Percentiles rank a stretch among this genome's conserved stretches.
These are phyloP conservation scores for Phycodurus eques DNA, from an alignment of 2,113 vertebrate genomes.

Conservation along the genomic window DNA sequence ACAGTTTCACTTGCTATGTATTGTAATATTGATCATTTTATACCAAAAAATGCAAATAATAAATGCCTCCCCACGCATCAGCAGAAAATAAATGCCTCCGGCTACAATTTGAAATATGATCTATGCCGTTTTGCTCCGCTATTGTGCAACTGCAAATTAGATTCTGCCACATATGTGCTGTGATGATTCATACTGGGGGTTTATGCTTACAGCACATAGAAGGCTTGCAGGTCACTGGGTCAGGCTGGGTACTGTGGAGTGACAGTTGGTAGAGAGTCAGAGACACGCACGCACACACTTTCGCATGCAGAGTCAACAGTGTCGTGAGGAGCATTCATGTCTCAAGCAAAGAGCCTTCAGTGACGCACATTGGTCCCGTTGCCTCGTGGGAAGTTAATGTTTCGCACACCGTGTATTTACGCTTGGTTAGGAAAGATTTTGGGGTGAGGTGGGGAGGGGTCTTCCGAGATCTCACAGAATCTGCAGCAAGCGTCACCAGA, in stretches of 20 bases:
- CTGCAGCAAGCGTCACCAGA: neutral
- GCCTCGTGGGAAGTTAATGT: constrained; percentile 1
- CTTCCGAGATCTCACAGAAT: neutral
- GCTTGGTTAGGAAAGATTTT: neutral
- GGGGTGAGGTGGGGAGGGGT: neutral
- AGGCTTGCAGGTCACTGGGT: constrained; percentile 68
- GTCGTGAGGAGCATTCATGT: constrained; percentile 22
- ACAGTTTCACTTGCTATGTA: neutral
- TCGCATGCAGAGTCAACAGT: constrained; percentile 24
- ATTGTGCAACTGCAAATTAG: neutral
- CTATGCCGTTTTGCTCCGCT: neutral
- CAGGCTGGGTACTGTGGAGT: constrained; percentile 60
- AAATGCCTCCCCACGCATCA: neutral
- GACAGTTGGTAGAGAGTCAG: constrained; percentile 50
- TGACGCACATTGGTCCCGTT: constrained; percentile 8
- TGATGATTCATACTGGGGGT: neutral
- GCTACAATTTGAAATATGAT: neutral
- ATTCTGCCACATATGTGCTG: neutral
- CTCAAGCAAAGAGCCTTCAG: constrained; percentile 19
- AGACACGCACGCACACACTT: constrained; percentile 4
- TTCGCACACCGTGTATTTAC: neutral
- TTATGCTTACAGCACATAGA: constrained; percentile 29
- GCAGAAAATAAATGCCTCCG: neutral
- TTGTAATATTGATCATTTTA: neutral
- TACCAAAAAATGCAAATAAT: neutral